These are phyloP conservation scores for Schizaphis graminum DNA, from an alignment of 2,888 invertebrate species.

Conservation along the genomic window DNA sequence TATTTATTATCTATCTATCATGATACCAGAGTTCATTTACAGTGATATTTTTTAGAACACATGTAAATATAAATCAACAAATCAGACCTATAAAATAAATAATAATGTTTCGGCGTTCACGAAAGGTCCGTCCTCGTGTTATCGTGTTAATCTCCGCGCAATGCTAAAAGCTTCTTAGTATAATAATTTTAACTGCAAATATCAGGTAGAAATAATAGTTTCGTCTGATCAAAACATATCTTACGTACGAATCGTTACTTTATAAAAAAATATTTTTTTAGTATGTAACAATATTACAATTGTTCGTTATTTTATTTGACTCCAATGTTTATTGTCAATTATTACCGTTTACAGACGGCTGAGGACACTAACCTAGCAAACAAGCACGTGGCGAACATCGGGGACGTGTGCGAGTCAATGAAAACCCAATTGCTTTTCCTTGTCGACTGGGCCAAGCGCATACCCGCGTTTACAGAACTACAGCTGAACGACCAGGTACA, in stretches of 20 bases:
- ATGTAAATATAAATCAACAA: background rate
- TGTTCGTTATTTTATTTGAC: background rate
- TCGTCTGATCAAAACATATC: background rate
- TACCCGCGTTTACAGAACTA: conserved; percentile 95
- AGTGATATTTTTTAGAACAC: background rate
- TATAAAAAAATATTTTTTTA: background rate
- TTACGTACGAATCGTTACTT: background rate
- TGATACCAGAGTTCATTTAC: background rate
- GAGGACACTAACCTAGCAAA: conserved; percentile 83
- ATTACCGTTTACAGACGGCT: conserved; percentile 50
- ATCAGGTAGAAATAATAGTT: background rate
- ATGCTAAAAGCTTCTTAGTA: background rate
- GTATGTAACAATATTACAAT: background rate
- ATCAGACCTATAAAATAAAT: background rate
- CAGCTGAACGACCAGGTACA: conserved; percentile 93
- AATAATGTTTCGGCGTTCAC: background rate
- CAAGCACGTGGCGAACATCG: conserved; percentile 91
- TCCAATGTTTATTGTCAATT: background rate
- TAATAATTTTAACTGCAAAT: background rate
- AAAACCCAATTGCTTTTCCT: conserved; percentile 95
- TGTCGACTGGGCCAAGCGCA: conserved; percentile 99
- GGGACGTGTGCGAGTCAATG: conserved; percentile 98
- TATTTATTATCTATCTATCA: background rate
- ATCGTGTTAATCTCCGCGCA: background rate
- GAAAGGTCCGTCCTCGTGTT: background rate